A percentile compares a stretch with the other conserved stretches of the same genome.
These are phyloP conservation scores for Athene noctua DNA, from an alignment of 2,113 vertebrate species.

Conservation along the genomic window DNA sequence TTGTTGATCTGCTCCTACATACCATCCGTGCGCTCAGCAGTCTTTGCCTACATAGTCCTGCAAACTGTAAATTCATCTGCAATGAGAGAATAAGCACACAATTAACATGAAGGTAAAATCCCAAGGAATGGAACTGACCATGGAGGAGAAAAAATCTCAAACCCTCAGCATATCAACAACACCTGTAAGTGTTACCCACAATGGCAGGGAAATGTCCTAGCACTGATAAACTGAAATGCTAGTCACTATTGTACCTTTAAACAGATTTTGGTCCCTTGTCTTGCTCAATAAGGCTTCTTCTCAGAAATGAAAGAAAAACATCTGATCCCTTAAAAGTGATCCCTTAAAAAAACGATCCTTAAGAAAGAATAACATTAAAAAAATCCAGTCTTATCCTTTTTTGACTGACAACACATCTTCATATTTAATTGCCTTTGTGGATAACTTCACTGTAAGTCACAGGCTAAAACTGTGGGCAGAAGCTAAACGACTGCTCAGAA, in stretches of 20 bases:
- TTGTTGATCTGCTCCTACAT: not conserved
- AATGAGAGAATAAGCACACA: not conserved
- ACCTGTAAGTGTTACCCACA: not conserved
- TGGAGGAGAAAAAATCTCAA: not conserved
- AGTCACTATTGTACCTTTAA: not conserved
- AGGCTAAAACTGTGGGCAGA: not conserved
- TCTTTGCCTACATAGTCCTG: not conserved
- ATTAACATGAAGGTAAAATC: not conserved
- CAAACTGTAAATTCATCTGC: not conserved
- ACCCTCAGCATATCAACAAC: not conserved
- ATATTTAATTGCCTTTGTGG: not conserved
- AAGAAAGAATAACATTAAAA: not conserved
- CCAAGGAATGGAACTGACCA: not conserved
- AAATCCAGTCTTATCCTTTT: not conserved
- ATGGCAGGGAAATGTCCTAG: not conserved
- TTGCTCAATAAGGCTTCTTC: not conserved
- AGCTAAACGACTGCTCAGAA: not conserved
- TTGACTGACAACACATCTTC: not conserved
- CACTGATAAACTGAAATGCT: not conserved
- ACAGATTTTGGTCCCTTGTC: not conserved
- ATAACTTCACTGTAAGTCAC: not conserved
- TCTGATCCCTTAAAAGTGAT: not conserved
- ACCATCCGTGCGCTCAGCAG: not conserved
- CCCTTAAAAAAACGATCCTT: not conserved
- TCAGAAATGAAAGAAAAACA: not conserved